Evolutionary conservation across 2,113 vertebrate genomes (phyloP).

Genomic region (Petaurus breviceps): DNA sequence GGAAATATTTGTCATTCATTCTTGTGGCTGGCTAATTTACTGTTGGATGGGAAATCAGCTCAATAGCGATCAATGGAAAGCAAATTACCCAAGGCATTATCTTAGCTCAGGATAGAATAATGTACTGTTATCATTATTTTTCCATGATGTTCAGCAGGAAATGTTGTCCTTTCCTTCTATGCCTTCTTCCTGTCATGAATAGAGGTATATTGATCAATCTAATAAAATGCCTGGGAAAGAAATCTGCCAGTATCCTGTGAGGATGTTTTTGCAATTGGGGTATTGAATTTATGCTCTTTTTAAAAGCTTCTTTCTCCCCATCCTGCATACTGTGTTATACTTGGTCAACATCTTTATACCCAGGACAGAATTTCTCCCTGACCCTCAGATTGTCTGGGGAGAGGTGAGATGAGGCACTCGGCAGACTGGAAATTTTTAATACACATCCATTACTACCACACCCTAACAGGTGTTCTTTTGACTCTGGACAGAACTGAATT

Average conservation of each 20-base stretch:
- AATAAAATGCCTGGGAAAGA: not conserved
- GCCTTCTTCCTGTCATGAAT: conserved; percentile 22
- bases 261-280: conserved; percentile 1
- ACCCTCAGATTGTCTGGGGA: not conserved
- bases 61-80: conserved; percentile 47
- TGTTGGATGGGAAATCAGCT: conserved; percentile 46
- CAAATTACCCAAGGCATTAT: conserved; percentile 50
- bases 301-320: not conserved
- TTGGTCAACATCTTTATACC: not conserved
- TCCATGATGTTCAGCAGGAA: conserved; percentile 4
- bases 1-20: conserved; percentile 50
- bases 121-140: not conserved
- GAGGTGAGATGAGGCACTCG: not conserved
- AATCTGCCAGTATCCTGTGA: not conserved
- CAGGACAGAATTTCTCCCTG: not conserved
- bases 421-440: not conserved
- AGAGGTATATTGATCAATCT: conserved; percentile 4
- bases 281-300: not conserved
- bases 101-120: conserved; percentile 27
- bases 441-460: not conserved
- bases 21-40: conserved; percentile 43
- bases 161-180: not conserved
- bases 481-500: not conserved
- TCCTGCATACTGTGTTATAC: not conserved
- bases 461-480: not conserved